Percentiles rank a stretch among this genome's conserved stretches.
phyloP scores from a whole-genome alignment of 2,888 invertebrate species.

The Petrophora chlorosata region DNA sequence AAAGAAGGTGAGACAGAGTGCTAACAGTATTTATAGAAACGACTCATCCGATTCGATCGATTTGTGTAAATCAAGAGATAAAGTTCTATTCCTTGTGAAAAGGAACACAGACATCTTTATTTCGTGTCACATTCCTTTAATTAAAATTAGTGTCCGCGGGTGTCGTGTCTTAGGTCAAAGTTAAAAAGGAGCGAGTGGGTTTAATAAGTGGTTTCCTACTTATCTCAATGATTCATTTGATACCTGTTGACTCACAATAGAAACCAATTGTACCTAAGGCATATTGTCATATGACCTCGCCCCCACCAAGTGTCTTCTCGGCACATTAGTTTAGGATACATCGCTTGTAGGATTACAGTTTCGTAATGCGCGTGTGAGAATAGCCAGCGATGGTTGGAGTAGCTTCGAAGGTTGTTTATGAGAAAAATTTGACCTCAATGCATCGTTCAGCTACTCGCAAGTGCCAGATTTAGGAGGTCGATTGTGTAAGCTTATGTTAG shows the following conservation, averaged over 20 bases:
- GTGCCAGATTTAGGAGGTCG: slow-evolving; percentile 47
- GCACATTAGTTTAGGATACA: slow-evolving; percentile 56
- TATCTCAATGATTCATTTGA: slow-evolving; percentile 53
- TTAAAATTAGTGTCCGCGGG: slow-evolving; percentile 17
- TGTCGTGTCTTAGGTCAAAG: slow-evolving; percentile 50
- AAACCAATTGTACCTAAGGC: slow-evolving; percentile 56
- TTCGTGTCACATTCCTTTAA: slow-evolving; percentile 38
- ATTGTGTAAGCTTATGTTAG: slow-evolving; percentile 38
- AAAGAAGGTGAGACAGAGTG: slow-evolving; percentile 79
- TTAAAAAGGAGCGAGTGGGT: slow-evolving; percentile 46
- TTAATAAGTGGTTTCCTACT: slow-evolving; percentile 60
- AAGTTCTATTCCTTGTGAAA: slow-evolving; percentile 65
- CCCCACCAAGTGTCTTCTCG: slow-evolving; percentile 60
- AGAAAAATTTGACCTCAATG: slow-evolving; percentile 67
- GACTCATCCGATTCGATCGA: slow-evolving; percentile 29
- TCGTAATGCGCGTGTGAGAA: slow-evolving; percentile 51
- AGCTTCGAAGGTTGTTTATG: slow-evolving; percentile 59
- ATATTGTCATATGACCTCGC: slow-evolving; percentile 61
- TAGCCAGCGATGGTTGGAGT: slow-evolving; percentile 50
- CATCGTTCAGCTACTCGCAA: slow-evolving; percentile 45
- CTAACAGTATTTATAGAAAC: slow-evolving; percentile 48
- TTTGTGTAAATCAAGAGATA: slow-evolving; percentile 31
- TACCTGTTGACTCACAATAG: slow-evolving; percentile 49
- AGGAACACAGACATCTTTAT: slow-evolving; percentile 62
- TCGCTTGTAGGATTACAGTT: slow-evolving; percentile 51